Base-by-base conservation (phyloP, 2,888 invertebrate genomes). In the Pammene fasciana region DNA sequence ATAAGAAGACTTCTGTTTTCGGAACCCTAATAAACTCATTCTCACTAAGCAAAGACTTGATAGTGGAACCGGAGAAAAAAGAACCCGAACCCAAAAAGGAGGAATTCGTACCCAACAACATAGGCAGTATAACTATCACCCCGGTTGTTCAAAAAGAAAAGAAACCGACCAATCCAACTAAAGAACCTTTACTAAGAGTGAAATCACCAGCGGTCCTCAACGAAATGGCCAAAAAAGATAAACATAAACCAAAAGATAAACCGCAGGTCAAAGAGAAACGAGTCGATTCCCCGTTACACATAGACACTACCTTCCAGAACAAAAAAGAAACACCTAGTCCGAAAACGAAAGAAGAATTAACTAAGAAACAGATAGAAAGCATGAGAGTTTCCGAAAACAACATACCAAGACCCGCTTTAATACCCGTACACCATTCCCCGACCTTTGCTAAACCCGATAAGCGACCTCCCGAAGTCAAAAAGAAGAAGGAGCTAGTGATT, bases 61-160 rank as follows among this genome's bases (percentile, higher is more conserved):
- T 82, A 0, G 80, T 86, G 6, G 91, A 91, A 72, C 75, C 82
- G 0, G 86, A 86, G 0, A 82, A 78, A 55, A 78, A 79, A 48
- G 85, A 86, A 54, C 74, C 72, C 0, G 80, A 70, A 14, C 79
- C 79, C 5, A 77, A 78, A 52, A 82, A 87, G 78, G 86, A 88
- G 66, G 91, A 91, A 10, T 65, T 82, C 78, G 81, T 88, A 76
- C 89, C 90, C 11, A 91, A 88, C 72, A 90, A 81, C 70, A 88
- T 91, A 48, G 91, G 92, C 77, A 88, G 90, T 72, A 88, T 93
- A 71, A 93, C 93, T 0, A 93, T 93, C 62, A 92, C 93, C 0
- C 87, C 93, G 0, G 91, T 93, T 4, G 77, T 79, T 72, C 85
- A 82, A 65, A 68, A 73, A 9, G 84, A 86, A 7, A 87, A 87